phyloP scores from a whole-genome alignment of 1,140 invertebrate species.

The Theocolax elegans region DNA sequence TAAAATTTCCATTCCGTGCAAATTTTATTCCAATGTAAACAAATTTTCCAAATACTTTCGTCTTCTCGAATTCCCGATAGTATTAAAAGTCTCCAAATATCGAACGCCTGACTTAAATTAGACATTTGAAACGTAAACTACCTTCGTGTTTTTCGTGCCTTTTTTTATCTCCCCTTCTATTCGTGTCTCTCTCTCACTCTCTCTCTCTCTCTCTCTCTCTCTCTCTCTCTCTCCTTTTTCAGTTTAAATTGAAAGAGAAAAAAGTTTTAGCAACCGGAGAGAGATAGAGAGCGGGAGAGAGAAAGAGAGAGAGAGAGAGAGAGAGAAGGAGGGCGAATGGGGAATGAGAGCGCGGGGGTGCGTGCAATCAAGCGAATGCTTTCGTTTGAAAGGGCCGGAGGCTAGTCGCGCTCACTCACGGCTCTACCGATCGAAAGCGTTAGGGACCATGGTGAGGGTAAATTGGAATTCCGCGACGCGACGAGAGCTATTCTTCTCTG shows the following conservation, averaged over 20 bases:
- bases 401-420: neutral
- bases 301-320: conserved; percentile 32
- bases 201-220: neutral
- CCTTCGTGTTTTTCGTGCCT: neutral
- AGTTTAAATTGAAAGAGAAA: conserved; percentile 38
- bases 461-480: conserved; percentile 65
- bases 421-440: conserved; percentile 39
- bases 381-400: conserved; percentile 53
- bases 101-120: conserved; percentile 40
- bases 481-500: conserved; percentile 50
- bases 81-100: conserved; percentile 26
- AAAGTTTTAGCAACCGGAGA: conserved; percentile 43
- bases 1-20: too few species aligned
- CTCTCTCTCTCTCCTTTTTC: neutral
- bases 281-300: conserved; percentile 42
- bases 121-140: conserved; percentile 33
- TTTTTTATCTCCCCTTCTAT: neutral
- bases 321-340: neutral
- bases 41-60: too few species aligned
- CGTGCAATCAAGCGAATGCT: conserved; percentile 58
- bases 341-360: conserved; percentile 33
- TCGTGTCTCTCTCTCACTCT: neutral
- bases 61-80: conserved; percentile 11
- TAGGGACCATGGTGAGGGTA: conserved; percentile 55
- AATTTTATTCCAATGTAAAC: too few species aligned